Evolutionary conservation across 2,888 invertebrate species (phyloP), one percentile per base, ranked within the genome.

Genomic region (Watsonalla cultraria): DNA sequence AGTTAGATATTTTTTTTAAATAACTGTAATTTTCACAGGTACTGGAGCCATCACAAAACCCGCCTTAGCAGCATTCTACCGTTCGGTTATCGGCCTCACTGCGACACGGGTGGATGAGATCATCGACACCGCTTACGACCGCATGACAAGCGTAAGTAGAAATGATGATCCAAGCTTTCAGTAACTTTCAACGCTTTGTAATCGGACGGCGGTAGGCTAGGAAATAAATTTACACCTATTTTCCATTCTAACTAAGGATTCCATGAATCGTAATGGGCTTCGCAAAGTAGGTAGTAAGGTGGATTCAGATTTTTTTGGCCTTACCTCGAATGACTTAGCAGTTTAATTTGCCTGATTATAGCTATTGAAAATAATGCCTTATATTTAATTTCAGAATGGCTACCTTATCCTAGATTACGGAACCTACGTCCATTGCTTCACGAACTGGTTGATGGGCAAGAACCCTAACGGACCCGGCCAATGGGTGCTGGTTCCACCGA

Each of bases 391-490:
- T 51, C 89, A 95, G 95, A 94, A 94, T 74, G 94, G 94, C 56
- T 94, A 94, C 72, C 91, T 94, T 64, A 92, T 92, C 59, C 82
- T 95, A 54, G 92, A 92, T 72, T 94, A 93, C 82, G 90, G 92
- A 37, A 92, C 94, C n/a, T 95, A 93, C 86, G 92, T 94, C 57
- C 92, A 94, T 69, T 94, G 94, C 77, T 95, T 94, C 79, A 93
- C 94, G 48, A 95, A 95, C 80, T 95, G 94, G 91, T 85, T 95
- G 61, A 91, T 95, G 79, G 95, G 94, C 5, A 92, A 94, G 73
- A 93, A 94, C 68, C 95, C 95, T 6, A 95, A 95, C 73, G 95
- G 95, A 0, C 94, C 95, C 0, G 95, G 95, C 0, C 94, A 95
- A 68, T 94, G 93, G 91, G 92, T 95, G 50, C 92, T 95, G 37